Base-by-base conservation (phyloP, 2,113 vertebrate genomes). In the Myiozetetes cayanensis region DNA sequence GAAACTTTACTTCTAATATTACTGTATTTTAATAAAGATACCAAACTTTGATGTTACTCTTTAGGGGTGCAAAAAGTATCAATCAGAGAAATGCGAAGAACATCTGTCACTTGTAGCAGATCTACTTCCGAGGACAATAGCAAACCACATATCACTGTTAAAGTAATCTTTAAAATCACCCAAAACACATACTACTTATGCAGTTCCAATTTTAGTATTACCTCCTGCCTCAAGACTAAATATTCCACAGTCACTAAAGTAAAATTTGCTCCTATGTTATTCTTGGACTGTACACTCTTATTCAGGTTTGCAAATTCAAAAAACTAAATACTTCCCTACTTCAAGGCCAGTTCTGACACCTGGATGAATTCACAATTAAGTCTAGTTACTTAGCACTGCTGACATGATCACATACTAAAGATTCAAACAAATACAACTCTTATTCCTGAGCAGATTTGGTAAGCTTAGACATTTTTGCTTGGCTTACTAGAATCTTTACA, bases 361-460 rank as follows among this genome's bases (percentile, higher is more conserved):
- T 21, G 39, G 47, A 83, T 74, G 27, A 84, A 80, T 59, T 61
- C 82, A 49, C 65, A 86, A 70, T 49, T 84, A 49, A 92, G 39
- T 43, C 76, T 37, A 47, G 49, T 67, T 88, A 90, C 44, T 43
- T 3, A 68, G 61, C 61, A 41, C 62, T 43, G 43, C 41, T 52
- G 44, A 81, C 58, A 78, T 24, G 65, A 92, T 47, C 79, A 80
- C 39, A 17, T 43, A 90, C 18, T 80, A 86, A 70, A 41, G 68
- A 94, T n/a, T 67, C 31, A 63, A 83, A 92, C 52, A 91, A 87
- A 92, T 4, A 65, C n/a, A 80, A 62, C 33, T 23, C 61, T 83
- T 95, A 85, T 37, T 94, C 53, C 76, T 61, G 65, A 87, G 24
- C 14, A 91, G 85, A 81, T 72, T 88, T 89, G 82, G 68, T 92